phyloP scores from a whole-genome alignment of 2,113 vertebrate species.

The Vulpes lagopus region DNA sequence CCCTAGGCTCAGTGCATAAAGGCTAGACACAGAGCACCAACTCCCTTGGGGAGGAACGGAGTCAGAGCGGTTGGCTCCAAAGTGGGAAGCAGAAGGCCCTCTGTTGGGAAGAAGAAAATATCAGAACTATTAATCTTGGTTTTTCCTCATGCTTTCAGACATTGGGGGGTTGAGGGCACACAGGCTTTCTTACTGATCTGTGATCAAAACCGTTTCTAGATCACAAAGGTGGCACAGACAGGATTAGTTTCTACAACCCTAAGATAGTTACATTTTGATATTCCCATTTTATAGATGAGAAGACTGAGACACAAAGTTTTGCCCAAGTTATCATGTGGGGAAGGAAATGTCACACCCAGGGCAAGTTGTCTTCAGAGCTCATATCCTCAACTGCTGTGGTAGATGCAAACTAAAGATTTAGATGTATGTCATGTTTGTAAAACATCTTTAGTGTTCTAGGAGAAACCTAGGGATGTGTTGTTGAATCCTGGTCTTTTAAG shows the following conservation, averaged over 20 bases:
- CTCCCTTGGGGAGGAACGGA: neutral
- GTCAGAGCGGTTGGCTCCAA: neutral
- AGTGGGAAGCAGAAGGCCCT: neutral
- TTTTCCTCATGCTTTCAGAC: neutral
- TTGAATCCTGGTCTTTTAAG: neutral
- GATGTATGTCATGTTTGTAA: fast-evolving
- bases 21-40: neutral
- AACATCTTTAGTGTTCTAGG: neutral
- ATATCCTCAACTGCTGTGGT: fast-evolving
- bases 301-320: neutral
- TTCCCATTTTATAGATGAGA: neutral
- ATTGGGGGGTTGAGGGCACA: too few relatives aligned
- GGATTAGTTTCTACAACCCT: neutral
- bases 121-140: neutral
- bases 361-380: fast-evolving
- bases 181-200: neutral
- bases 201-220: neutral
- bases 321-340: too few relatives aligned
- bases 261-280: neutral
- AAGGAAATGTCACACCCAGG: neutral
- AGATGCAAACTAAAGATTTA: neutral
- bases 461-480: neutral
- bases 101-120: neutral
- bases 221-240: neutral
- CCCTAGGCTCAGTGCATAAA: too few relatives aligned